A percentile compares a stretch with the other conserved stretches of the same genome.
Conservation (phyloP, 1,140 invertebrate species). For the Probaryconus sp. region DNA sequence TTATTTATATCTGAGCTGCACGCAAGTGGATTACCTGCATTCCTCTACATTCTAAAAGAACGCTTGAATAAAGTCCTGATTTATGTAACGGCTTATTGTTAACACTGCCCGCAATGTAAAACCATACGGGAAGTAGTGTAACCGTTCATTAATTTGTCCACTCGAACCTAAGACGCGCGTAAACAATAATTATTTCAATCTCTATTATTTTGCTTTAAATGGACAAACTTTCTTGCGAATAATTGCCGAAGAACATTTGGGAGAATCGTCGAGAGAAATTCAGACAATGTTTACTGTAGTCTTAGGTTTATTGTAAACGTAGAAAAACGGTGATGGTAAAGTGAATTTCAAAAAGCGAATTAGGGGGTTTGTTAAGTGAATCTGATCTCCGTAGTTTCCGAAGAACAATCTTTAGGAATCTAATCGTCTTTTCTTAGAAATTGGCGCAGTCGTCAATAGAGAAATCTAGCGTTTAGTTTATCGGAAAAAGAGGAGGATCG, state of each 20-base stretch:
- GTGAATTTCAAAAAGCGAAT: too few relatives aligned
- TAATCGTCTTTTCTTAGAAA: constrained; percentile 39
- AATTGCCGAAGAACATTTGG: too few relatives aligned
- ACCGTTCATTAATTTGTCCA: constrained; percentile 50
- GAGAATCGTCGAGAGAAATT: too few relatives aligned
- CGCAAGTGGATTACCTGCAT: constrained; percentile 34
- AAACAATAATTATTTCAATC: constrained; percentile 48
- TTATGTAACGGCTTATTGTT: constrained; percentile 42
- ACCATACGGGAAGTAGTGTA: constrained; percentile 53
- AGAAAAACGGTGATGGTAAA: too few relatives aligned
- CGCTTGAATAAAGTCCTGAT: constrained; percentile 16
- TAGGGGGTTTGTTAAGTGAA: too few relatives aligned
- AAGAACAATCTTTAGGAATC: too few relatives aligned
- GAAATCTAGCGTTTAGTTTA: constrained; percentile 37
- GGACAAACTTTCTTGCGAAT: constrained; percentile 3
- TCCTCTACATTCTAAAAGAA: too few relatives aligned
- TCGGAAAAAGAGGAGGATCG: constrained; percentile 56
- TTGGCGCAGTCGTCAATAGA: constrained; percentile 28
- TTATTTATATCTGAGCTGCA: constrained; percentile 35
- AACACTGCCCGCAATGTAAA: constrained; percentile 44
- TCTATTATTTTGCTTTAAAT: constrained; percentile 24
- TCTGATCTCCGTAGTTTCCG: too few relatives aligned
- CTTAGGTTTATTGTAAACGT: too few relatives aligned
- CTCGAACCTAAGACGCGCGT: constrained; percentile 3
- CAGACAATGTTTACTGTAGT: too few relatives aligned